Evolutionary conservation across 2,888 invertebrate genomes (phyloP).

Genomic region (Amblyjoppa proteus): DNA sequence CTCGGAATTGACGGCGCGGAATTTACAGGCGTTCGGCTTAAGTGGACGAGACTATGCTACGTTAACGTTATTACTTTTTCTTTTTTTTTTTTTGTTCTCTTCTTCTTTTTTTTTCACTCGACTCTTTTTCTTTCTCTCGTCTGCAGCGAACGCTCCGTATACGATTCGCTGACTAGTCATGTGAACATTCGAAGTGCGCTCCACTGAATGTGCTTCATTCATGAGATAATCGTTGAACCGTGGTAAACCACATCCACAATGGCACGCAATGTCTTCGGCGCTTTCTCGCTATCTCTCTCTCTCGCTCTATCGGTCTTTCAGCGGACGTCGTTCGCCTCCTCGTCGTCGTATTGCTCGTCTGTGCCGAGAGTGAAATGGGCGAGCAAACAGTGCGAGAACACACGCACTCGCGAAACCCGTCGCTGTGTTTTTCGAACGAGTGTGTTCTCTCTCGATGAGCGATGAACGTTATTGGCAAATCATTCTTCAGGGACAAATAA

Average conservation of each 20-base stretch:
- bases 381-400: conserved; percentile 4
- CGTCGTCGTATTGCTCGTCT: conserved; percentile 36
- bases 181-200: conserved; percentile 65
- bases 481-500: background rate
- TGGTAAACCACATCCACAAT: conserved; percentile 72
- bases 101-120: conserved; percentile 16
- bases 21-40: conserved; percentile 41
- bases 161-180: conserved; percentile 65
- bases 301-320: conserved; percentile 13
- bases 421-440: background rate
- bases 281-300: conserved; percentile 33
- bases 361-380: background rate
- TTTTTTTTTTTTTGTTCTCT: conserved; percentile 8
- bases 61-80: conserved; percentile 47
- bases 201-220: conserved; percentile 75
- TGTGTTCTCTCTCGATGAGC: background rate
- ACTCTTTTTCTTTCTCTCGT: conserved; percentile 48
- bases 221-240: conserved; percentile 75
- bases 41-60: conserved; percentile 22
- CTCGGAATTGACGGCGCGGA: conserved; percentile 56
- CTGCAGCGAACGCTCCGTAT: conserved; percentile 37
- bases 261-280: conserved; percentile 69
- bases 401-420: conserved; percentile 10
- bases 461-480: conserved; percentile 3
- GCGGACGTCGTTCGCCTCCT: conserved; percentile 24